These are phyloP conservation scores for Toxotes chatareus DNA, from an alignment of 2,113 vertebrate genomes.

Conservation along the genomic window DNA sequence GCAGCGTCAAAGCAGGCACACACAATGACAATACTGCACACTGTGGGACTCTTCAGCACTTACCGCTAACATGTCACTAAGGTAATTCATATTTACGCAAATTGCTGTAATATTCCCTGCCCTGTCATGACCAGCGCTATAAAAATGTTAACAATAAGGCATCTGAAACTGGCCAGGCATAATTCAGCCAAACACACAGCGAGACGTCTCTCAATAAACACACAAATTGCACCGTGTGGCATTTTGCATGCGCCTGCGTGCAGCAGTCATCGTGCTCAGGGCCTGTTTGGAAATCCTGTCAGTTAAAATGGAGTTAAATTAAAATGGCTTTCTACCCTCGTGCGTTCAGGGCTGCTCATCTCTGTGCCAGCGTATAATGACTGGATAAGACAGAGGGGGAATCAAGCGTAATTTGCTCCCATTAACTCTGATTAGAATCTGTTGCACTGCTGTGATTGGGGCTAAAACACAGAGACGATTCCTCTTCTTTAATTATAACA, in stretches of 20 bases:
- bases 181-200: constrained; percentile 3
- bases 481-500: constrained; percentile 53
- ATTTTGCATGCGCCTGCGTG: constrained; percentile 3
- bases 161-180: constrained; percentile 1
- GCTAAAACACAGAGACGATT: constrained; percentile 26
- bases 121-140: constrained; percentile 13
- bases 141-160: constrained; percentile 38
- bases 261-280: background rate
- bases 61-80: background rate
- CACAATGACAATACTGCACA: background rate
- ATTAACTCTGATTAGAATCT: constrained; percentile 64
- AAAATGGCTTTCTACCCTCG: constrained; percentile 6
- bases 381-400: constrained; percentile 41
- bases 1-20: background rate
- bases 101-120: constrained; percentile 33
- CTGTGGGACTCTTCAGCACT: constrained; percentile 27
- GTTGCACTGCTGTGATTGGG: constrained; percentile 31
- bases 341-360: constrained; percentile 7
- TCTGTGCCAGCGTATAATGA: constrained; percentile 40
- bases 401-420: constrained; percentile 44
- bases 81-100: constrained; percentile 51
- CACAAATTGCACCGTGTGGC: constrained; percentile 15
- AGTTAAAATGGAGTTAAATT: constrained; percentile 29
- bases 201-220: constrained; percentile 1
- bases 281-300: constrained; percentile 22